Conservation (phyloP, 2,113 vertebrate genomes). For the Trochalopteron elliotii region DNA sequence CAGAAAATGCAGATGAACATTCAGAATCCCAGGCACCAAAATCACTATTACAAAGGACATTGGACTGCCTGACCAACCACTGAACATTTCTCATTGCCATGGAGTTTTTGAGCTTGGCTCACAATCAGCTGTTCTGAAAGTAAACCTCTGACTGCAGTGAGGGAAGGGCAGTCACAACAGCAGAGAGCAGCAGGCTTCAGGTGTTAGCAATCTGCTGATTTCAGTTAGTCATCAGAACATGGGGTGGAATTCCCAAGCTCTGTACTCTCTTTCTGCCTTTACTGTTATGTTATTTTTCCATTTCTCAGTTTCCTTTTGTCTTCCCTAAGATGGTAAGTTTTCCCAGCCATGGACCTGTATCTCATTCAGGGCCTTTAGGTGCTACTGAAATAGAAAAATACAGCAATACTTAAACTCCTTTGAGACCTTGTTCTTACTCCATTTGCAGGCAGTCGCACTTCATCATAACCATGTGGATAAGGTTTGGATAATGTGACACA, state of each 20-base stretch:
- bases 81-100: not conserved
- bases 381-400: not conserved
- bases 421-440: not conserved
- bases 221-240: not conserved
- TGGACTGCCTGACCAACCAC: not conserved
- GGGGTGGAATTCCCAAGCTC: rapidly evolving
- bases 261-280: not conserved
- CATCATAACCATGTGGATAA: not conserved
- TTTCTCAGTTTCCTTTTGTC: not conserved
- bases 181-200: not conserved
- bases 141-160: not conserved
- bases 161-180: not conserved
- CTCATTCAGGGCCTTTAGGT: not conserved
- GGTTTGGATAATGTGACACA: not conserved
- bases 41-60: not conserved
- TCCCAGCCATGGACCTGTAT: not conserved
- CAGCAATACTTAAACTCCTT: not conserved
- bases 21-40: not conserved
- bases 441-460: not conserved
- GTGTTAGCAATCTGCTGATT: not conserved
- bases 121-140: not conserved
- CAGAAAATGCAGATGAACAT: not conserved
- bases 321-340: not conserved
- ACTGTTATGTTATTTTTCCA: not conserved
- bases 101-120: not conserved